These are phyloP conservation scores for Caenorhabditis inopinata DNA, from an alignment of 1,140 invertebrate genomes.

Conservation along the genomic window DNA sequence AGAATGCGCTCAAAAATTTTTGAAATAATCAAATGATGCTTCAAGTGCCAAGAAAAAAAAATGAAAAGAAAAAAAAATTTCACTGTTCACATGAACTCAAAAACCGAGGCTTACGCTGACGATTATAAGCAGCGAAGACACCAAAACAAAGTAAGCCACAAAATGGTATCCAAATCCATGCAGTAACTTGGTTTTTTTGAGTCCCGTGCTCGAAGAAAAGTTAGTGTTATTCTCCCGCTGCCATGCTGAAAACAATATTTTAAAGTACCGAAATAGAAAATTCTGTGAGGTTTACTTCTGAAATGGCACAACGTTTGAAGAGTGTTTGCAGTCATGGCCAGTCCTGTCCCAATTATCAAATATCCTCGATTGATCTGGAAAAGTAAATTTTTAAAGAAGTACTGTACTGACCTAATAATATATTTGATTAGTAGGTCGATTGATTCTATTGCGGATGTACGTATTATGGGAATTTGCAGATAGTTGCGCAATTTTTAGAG, in stretches of 20 bases:
- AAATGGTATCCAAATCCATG: constrained; percentile 16
- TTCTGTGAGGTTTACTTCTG: not conserved
- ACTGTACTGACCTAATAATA: too few species aligned
- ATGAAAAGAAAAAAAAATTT: too few species aligned
- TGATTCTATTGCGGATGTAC: too few species aligned
- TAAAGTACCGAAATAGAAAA: too few species aligned
- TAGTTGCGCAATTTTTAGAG: too few species aligned
- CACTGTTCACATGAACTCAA: too few species aligned
- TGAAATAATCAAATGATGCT: too few species aligned
- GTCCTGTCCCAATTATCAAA: not conserved
- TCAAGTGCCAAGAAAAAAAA: too few species aligned
- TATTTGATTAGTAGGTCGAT: too few species aligned
- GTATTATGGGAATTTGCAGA: too few species aligned
- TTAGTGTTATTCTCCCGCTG: not conserved
- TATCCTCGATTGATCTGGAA: not conserved
- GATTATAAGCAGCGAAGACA: not conserved
- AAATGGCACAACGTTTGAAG: constrained; percentile 19
- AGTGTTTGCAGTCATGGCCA: constrained; percentile 8
- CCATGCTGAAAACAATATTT: not conserved
- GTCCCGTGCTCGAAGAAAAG: not conserved
- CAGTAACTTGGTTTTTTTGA: not conserved
- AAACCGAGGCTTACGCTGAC: not conserved
- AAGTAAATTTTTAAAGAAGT: not conserved
- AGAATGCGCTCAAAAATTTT: too few species aligned
- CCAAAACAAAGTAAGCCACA: not conserved